Evolutionary conservation across 1,140 invertebrate genomes (phyloP).

Genomic region (Ectropis grisescens): DNA sequence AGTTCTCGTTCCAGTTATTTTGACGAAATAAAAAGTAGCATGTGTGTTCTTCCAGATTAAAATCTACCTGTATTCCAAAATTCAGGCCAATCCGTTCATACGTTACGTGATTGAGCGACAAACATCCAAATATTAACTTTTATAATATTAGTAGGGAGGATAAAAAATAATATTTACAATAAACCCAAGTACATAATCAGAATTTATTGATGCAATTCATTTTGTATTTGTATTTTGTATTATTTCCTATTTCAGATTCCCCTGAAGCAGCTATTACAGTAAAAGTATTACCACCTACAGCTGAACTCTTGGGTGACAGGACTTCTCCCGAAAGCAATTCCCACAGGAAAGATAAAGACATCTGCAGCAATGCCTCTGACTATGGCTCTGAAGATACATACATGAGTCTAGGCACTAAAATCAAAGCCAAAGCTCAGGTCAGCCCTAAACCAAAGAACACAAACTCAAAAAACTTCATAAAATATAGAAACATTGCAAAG

Average conservation of each 20-base stretch:
- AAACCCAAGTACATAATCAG: too few relatives aligned
- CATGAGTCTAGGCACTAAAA: conserved; percentile 66
- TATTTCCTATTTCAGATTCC: conserved; percentile 28
- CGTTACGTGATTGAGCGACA: too few relatives aligned
- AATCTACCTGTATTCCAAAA: too few relatives aligned
- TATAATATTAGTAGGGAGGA: too few relatives aligned
- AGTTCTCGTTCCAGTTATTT: too few relatives aligned
- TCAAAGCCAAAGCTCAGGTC: conserved; percentile 60
- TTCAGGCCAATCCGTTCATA: too few relatives aligned
- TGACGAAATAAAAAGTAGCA: too few relatives aligned
- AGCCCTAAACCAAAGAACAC: conserved; percentile 32
- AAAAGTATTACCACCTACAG: conserved; percentile 45
- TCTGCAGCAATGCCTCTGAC: conserved; percentile 62
- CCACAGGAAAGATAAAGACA: conserved; percentile 26
- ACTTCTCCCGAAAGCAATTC: conserved; percentile 15
- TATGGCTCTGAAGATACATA: conserved; percentile 65
- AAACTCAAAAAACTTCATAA: conserved; percentile 35
- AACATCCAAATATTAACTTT: too few relatives aligned
- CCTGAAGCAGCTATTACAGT: conserved; percentile 17
- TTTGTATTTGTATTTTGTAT: too few relatives aligned
- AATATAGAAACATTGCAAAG: conserved; percentile 44
- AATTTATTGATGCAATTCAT: too few relatives aligned
- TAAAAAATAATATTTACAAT: too few relatives aligned
- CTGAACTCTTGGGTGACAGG: conserved; percentile 34
- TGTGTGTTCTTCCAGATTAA: too few relatives aligned